These are phyloP conservation scores for Psittacula echo DNA, from an alignment of 2,797 vertebrate genomes.

Conservation along the genomic window DNA sequence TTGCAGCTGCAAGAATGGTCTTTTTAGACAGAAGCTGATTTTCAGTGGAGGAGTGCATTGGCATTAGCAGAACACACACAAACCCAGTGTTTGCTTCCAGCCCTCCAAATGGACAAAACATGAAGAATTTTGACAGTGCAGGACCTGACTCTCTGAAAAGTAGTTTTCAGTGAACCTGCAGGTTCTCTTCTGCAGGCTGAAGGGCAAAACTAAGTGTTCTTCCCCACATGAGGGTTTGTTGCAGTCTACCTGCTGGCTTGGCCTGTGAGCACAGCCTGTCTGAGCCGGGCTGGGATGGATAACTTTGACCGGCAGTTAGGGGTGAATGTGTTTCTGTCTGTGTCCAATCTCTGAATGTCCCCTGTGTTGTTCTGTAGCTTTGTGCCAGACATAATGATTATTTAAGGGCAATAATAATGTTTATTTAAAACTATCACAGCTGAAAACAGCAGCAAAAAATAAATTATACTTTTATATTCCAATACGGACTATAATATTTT, in stretches of 20 bases:
- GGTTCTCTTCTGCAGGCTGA: neutral
- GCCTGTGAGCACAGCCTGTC: neutral
- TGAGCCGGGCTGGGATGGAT: neutral
- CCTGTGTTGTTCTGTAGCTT: neutral
- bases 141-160: neutral
- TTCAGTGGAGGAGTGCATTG: neutral
- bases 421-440: neutral
- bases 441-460: neutral
- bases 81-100: neutral
- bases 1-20: neutral
- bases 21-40: neutral
- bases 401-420: neutral
- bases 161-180: neutral
- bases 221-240: neutral
- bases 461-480: neutral
- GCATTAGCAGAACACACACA: neutral
- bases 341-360: neutral
- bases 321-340: neutral
- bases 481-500: neutral
- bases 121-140: neutral
- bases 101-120: neutral
- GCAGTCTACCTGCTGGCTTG: neutral
- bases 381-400: neutral
- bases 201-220: neutral
- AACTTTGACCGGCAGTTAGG: neutral